phyloP scores from a whole-genome alignment of 2,797 vertebrate genomes.

The Enteromius viviparus region DNA sequence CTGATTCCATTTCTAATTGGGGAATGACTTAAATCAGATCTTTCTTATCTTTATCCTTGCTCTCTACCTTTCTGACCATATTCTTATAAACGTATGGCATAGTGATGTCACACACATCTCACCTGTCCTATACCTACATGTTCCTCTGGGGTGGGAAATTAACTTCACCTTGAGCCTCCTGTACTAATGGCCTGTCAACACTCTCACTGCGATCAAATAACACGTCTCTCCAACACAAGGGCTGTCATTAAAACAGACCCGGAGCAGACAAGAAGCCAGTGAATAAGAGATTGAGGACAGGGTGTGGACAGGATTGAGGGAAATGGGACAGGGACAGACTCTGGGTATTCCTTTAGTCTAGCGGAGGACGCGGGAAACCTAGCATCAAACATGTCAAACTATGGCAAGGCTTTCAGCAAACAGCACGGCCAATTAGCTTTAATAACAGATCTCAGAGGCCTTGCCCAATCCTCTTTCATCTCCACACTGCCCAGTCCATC shows the following conservation, averaged over 20 bases:
- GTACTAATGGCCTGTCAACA: slow-evolving; percentile 58
- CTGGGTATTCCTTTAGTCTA: slow-evolving; percentile 9
- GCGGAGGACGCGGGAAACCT: not conserved
- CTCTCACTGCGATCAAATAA: slow-evolving; percentile 46
- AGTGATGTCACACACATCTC: not conserved
- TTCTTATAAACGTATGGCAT: not conserved
- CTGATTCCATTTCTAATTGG: not conserved
- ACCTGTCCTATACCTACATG: not conserved
- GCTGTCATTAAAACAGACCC: slow-evolving; percentile 48
- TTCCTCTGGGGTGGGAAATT: slow-evolving; percentile 28
- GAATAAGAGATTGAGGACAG: slow-evolving; percentile 21
- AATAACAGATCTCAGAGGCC: slow-evolving; percentile 34
- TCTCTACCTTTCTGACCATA: not conserved
- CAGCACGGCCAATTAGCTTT: slow-evolving; percentile 47
- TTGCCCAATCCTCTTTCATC: slow-evolving; percentile 12
- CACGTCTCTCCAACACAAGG: slow-evolving; percentile 42
- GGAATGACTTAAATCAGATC: not conserved
- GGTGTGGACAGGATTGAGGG: slow-evolving; percentile 14
- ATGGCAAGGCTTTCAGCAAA: slow-evolving; percentile 30
- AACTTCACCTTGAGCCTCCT: slow-evolving; percentile 40
- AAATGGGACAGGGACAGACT: slow-evolving; percentile 23
- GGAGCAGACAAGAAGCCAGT: not conserved
- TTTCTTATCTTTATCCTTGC: not conserved
- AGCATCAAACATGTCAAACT: slow-evolving; percentile 30
- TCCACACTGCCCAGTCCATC: not conserved